Base-by-base conservation (phyloP, 2,797 vertebrate species). In the Notolepis coatsorum region DNA sequence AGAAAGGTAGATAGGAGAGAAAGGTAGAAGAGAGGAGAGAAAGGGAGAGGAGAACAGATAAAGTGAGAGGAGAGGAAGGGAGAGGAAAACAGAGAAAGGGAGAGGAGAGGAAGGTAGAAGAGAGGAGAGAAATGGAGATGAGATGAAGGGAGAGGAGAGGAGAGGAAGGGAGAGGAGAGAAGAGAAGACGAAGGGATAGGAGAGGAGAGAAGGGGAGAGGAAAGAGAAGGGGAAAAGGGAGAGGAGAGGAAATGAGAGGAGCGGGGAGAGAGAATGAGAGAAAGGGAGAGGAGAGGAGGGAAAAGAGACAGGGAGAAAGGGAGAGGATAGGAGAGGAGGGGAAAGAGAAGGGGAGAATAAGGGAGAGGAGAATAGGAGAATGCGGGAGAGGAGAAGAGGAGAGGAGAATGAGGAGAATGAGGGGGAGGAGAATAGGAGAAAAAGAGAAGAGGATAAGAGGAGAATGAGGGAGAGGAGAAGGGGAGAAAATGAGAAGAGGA, bases 351-450 rank as follows among this genome's bases (percentile, higher is more conserved):
- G 20, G 17, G 13, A 35, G 3, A 35, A 7, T 10, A 13, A 5
- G 15, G 18, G 21, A 6, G 25, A 48, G 13, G 35, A 7, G n/a
- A n/a, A n/a, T n/a, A 17, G 9, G 2, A 17, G 3, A 35, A 28
- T 25, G 0, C 8, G 25, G 28, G 28, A 30, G 25, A 8, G 17
- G 25, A 1, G 5, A 51, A 20, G 20, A 39, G 23, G 20, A 13
- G 25, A 31, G 55, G 38, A 61, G 48, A 52, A 23, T 59, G 41
- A 4, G 24, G 4, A n/a, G 7, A 3, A 61, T 84, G 81, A 89
- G 75, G 90, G n/a, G n/a, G n/a, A 71, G 92, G 86, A 90, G 81
- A 9, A 18, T 5, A 55, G n/a, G 23, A 31, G 9, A n/a, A 15
- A 21, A 7, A 51, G 37, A 50, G 18, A 56, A 45, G 30, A 87